Percentiles rank a stretch among this genome's conserved stretches.
Conservation (phyloP, 1,140 invertebrate genomes). For the Lepidostoma basale region DNA sequence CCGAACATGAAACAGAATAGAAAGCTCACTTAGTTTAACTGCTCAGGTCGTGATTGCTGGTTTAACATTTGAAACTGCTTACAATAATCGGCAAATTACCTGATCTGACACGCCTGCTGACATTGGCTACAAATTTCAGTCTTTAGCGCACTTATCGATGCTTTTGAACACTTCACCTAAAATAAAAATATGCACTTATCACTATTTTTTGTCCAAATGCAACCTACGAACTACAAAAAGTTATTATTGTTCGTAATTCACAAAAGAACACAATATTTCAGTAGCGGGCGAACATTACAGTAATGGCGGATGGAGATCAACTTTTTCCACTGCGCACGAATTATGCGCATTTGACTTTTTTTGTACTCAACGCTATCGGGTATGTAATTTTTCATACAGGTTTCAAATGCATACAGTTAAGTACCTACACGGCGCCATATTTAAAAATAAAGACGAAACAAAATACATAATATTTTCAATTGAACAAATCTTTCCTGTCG, state of each 20-base stretch:
- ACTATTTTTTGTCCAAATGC: constrained; percentile 29
- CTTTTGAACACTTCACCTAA: constrained; percentile 34
- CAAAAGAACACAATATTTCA: constrained; percentile 28
- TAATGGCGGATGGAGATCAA: constrained; percentile 36
- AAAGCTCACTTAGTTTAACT: constrained; percentile 41
- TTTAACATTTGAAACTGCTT: constrained; percentile 48
- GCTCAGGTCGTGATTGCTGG: constrained; percentile 42
- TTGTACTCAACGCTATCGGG: neutral
- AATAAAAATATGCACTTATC: constrained; percentile 25
- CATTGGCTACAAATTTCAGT: constrained; percentile 61
- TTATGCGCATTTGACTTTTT: constrained; percentile 12
- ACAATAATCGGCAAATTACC: constrained; percentile 56
- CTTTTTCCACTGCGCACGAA: constrained; percentile 30
- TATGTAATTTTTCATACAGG: neutral
- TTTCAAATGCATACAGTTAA: neutral
- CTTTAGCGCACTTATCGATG: constrained; percentile 31
- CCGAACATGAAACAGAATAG: constrained; percentile 62
- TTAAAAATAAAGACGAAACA: too few relatives aligned
- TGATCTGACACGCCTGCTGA: constrained; percentile 74
- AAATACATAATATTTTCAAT: too few relatives aligned
- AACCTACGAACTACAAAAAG: constrained; percentile 36
- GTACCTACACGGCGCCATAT: too few relatives aligned
- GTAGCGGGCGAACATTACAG: constrained; percentile 30
- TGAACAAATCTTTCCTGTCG: too few relatives aligned
- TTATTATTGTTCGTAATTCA: constrained; percentile 36